Percentiles rank a stretch among this genome's conserved stretches.
These are phyloP conservation scores for Allygus modestus DNA, from an alignment of 2,888 invertebrate species.

Conservation along the genomic window DNA sequence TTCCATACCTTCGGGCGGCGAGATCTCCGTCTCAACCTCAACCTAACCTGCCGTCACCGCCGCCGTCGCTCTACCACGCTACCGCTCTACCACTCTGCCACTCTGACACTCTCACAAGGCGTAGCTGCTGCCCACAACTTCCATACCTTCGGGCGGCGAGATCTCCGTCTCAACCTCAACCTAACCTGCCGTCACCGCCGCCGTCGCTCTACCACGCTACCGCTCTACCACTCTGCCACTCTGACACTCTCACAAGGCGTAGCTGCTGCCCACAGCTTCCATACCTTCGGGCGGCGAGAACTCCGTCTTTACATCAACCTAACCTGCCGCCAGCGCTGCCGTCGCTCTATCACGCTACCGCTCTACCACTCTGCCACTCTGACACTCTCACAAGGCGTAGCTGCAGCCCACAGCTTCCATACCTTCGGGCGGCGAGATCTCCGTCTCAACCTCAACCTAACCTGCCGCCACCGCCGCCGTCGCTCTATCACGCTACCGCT, in stretches of 20 bases:
- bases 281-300: neutral
- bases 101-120: too few species aligned
- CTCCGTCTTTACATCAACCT: neutral
- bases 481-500: neutral
- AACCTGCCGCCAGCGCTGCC: neutral
- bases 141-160: too few species aligned
- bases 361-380: neutral
- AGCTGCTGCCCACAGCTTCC: constrained; percentile 8
- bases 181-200: too few species aligned
- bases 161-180: too few species aligned
- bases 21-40: too few species aligned
- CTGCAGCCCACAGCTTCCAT: constrained; percentile 5
- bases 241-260: neutral
- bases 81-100: too few species aligned
- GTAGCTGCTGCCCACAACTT: too few species aligned
- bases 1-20: too few species aligned
- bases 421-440: neutral
- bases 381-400: neutral
- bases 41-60: too few species aligned
- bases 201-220: too few species aligned
- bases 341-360: neutral
- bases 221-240: neutral
- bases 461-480: neutral
- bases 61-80: too few species aligned
- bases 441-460: too few species aligned